Evolutionary conservation across 2,113 vertebrate species (phyloP).

Genomic region (Pterocles burchelli): DNA sequence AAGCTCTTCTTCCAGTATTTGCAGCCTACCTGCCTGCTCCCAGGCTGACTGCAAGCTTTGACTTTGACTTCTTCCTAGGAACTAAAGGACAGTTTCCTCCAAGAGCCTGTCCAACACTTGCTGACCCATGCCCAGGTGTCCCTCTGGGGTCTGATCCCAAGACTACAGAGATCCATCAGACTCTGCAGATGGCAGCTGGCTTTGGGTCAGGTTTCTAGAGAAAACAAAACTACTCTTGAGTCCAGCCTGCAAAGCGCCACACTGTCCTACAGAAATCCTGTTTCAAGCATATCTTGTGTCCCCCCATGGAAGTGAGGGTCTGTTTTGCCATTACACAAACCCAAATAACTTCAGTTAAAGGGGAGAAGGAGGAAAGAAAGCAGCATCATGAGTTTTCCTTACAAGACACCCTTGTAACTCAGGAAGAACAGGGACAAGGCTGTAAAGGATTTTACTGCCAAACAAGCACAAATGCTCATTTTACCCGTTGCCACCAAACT

Average conservation of each 20-base stretch:
- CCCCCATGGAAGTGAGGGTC: background rate
- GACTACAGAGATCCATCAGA: background rate
- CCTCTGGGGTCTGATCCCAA: background rate
- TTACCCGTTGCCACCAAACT: background rate
- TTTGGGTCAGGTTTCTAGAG: background rate
- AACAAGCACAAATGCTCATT: background rate
- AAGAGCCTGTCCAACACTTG: background rate
- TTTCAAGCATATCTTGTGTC: background rate
- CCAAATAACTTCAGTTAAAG: background rate
- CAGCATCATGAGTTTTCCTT: background rate
- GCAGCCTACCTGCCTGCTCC: background rate
- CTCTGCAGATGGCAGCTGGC: background rate
- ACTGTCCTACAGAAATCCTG: background rate
- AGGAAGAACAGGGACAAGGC: background rate
- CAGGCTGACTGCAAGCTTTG: background rate
- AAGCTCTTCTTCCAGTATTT: background rate
- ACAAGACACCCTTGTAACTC: background rate
- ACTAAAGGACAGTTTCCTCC: background rate
- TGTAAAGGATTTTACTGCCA: background rate
- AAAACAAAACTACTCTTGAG: fast-evolving
- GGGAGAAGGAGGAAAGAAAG: background rate
- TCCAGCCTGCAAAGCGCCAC: background rate
- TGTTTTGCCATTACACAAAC: background rate
- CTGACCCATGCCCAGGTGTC: background rate
- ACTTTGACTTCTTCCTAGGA: background rate